Evolutionary conservation across 1,140 invertebrate genomes (phyloP).

Genomic region (Bradysia coprophila): DNA sequence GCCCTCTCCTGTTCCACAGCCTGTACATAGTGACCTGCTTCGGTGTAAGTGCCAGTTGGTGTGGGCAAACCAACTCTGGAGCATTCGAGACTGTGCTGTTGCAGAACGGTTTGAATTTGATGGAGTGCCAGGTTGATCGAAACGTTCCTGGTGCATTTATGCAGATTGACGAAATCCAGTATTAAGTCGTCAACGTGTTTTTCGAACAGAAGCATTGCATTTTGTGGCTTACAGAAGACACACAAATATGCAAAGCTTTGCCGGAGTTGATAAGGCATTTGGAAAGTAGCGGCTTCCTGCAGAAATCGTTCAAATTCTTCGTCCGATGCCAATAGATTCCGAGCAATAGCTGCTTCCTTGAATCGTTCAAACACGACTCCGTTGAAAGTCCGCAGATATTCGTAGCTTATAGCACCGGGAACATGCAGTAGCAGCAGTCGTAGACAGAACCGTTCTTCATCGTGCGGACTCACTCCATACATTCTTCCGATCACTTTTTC

Average conservation of each 20-base stretch:
- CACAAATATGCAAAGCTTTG: not conserved
- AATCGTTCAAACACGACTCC: not conserved
- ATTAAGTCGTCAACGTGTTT: not conserved
- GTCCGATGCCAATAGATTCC: not conserved
- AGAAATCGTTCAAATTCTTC: not conserved
- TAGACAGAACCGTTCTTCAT: not conserved
- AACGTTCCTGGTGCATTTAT: too few species aligned
- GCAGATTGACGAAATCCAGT: not conserved
- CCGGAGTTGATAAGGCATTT: not conserved
- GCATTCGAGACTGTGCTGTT: not conserved
- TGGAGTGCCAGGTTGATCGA: too few species aligned
- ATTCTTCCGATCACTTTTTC: not conserved
- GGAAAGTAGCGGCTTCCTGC: not conserved
- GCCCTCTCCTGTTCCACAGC: not conserved
- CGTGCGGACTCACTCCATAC: not conserved
- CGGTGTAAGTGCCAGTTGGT: not conserved
- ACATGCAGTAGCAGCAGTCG: not conserved
- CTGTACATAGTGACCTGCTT: not conserved
- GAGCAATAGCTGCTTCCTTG: not conserved
- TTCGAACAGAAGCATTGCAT: not conserved
- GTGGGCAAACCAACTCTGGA: not conserved
- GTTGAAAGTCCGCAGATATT: not conserved
- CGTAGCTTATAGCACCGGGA: not conserved
- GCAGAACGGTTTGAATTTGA: not conserved
- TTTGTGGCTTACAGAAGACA: not conserved